Evolutionary conservation across 2,888 invertebrate species (phyloP).

Genomic region (Apamea monoglypha): DNA sequence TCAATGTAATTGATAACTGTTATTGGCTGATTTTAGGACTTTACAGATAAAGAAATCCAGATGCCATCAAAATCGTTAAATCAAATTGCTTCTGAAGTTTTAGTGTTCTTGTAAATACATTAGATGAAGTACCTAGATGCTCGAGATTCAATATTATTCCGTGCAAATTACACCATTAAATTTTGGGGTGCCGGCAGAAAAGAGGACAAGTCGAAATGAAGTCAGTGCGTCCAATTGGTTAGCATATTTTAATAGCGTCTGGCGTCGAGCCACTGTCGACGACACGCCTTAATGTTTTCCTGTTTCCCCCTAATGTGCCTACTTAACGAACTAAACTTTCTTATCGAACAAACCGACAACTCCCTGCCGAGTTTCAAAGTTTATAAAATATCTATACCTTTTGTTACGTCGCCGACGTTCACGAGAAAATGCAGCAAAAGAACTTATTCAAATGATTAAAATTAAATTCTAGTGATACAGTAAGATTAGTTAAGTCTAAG

Average conservation of each 20-base stretch:
- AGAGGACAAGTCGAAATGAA: constrained; percentile 77
- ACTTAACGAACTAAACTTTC: constrained; percentile 89
- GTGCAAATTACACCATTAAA: constrained; percentile 79
- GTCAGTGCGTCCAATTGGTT: constrained; percentile 84
- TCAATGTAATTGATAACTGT: not conserved
- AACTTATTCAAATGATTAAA: constrained; percentile 45
- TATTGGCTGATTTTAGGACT: not conserved
- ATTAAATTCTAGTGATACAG: constrained; percentile 29
- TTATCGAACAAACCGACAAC: constrained; percentile 87
- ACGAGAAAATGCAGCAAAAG: constrained; percentile 67
- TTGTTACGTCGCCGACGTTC: constrained; percentile 66
- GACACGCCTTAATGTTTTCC: constrained; percentile 88
- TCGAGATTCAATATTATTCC: constrained; percentile 78
- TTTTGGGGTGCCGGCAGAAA: constrained; percentile 71
- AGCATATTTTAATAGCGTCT: constrained; percentile 88
- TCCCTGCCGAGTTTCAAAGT: constrained; percentile 79
- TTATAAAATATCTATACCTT: constrained; percentile 80
- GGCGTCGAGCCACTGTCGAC: constrained; percentile 85
- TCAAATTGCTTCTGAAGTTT: not conserved
- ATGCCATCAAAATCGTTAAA: not conserved
- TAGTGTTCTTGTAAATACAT: constrained; percentile 17
- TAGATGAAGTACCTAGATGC: constrained; percentile 64
- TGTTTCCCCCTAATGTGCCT: constrained; percentile 88
- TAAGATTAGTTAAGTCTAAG: too few relatives aligned
- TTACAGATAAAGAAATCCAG: not conserved